A percentile compares a stretch with the other conserved stretches of the same genome.
Evolutionary conservation across 2,113 vertebrate genomes (phyloP).

Genomic region (Pachycephala philippinensis): DNA sequence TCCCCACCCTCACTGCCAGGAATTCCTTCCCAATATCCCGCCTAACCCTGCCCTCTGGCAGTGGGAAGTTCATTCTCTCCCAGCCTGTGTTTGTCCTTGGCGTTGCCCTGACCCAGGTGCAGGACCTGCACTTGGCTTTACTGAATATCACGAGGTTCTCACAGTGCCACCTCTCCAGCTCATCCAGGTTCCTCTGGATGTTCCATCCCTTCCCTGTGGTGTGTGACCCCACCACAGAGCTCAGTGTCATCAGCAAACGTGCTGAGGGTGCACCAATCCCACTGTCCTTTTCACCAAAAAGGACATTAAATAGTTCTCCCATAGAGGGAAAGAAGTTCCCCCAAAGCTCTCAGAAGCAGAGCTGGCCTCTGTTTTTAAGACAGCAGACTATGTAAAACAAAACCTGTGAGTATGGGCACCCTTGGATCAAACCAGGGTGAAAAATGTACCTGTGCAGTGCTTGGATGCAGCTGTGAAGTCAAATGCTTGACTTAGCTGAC

Average conservation of each 20-base stretch:
- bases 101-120: not conserved
- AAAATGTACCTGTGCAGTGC: not conserved
- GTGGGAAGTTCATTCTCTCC: not conserved
- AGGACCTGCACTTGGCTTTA: not conserved
- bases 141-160: not conserved
- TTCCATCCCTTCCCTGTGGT: not conserved
- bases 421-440: not conserved
- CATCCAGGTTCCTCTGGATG: not conserved
- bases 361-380: not conserved
- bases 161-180: not conserved
- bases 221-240: not conserved
- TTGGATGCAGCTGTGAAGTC: not conserved
- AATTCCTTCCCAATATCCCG: not conserved
- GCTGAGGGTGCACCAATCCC: not conserved
- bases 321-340: not conserved
- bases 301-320: fast-evolving
- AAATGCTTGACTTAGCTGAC: not conserved
- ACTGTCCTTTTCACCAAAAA: not conserved
- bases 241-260: not conserved
- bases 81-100: not conserved
- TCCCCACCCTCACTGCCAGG: not conserved
- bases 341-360: not conserved
- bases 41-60: not conserved
- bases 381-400: not conserved
- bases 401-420: not conserved